Evolutionary conservation across 1,140 invertebrate species (phyloP).

Genomic region (Calliopsis andreniformis): DNA sequence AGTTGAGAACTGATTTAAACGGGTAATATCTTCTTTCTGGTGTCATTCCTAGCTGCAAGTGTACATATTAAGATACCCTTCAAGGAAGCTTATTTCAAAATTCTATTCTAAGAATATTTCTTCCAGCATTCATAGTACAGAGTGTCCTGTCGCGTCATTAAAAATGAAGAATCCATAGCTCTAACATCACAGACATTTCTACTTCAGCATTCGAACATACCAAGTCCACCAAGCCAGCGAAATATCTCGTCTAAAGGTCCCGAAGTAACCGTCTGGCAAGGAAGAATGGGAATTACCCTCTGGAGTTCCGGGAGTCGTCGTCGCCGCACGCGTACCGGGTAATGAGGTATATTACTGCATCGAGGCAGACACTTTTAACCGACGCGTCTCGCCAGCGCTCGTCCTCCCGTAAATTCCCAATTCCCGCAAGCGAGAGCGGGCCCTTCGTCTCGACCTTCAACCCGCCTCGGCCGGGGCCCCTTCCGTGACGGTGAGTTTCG

Average conservation of each 20-base stretch:
- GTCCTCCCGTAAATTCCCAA: conserved; percentile 73
- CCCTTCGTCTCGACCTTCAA: conserved; percentile 37
- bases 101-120: no score
- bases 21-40: no score
- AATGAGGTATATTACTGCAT: conserved; percentile 75
- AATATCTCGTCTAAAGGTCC: neutral
- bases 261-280: conserved; percentile 60
- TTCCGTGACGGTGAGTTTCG: conserved; percentile 68
- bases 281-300: conserved; percentile 66
- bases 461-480: conserved; percentile 24
- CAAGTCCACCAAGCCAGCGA: no score
- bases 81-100: no score
- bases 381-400: conserved; percentile 51
- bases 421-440: conserved; percentile 51
- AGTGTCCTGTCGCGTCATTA: no score
- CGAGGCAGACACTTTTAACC: conserved; percentile 66
- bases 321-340: conserved; percentile 67
- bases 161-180: no score
- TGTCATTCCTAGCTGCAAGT: no score
- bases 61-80: no score
- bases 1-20: no score
- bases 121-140: no score
- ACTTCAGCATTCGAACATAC: no score
- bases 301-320: conserved; percentile 63
- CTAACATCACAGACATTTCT: no score